Base-by-base conservation (phyloP, 1,140 invertebrate species). In the Drosophila micromelanica region DNA sequence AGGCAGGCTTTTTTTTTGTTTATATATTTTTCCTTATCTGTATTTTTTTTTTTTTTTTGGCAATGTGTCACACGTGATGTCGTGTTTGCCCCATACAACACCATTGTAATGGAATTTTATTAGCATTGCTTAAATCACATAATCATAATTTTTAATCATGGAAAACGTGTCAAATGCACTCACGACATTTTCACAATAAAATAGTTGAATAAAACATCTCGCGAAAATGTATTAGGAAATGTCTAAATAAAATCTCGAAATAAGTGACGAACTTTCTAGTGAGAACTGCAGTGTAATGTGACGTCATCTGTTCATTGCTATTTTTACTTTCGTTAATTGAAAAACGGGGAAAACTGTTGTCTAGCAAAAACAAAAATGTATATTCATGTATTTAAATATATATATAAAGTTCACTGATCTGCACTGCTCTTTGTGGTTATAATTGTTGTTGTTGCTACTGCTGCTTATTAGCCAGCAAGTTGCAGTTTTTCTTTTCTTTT, bases 141-240 rank as follows among this genome's bases (percentile, higher is more conserved):
- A 63, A 81, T 81, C 71, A 82, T 71, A 62, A 82, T 76, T 89
- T 82, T 87, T 65, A 82, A 86, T 84, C 73, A 80, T 85, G 80
- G 69, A 85, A 85, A 86, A 80, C 81, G 73, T 85, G 80, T 61
- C 80, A 73, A 56, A 70, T 61, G 55, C 62, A 15, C 55, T 76
- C 80, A 65, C 76, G 68, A 61, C 45, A 42, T 48, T 64, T 62
- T 45, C 23, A 56, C 43, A 71, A 65, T 52, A 7, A 32, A 7
- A 56, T 15, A 32, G 38, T 32, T 49, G 38, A 56, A 70, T 74
- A 52, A 70, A 64, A 61, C 45, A 73, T 43, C 45, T 48, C 23
- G 32, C 38, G 38, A 52, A 46, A 3, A 67, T 32, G 4, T 49
- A 52, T 62, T 30, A 27, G n/a, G 35, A 56, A 70, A 70, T 55